These are phyloP conservation scores for Cordilura impudica DNA, from an alignment of 2,888 invertebrate species.

Conservation along the genomic window DNA sequence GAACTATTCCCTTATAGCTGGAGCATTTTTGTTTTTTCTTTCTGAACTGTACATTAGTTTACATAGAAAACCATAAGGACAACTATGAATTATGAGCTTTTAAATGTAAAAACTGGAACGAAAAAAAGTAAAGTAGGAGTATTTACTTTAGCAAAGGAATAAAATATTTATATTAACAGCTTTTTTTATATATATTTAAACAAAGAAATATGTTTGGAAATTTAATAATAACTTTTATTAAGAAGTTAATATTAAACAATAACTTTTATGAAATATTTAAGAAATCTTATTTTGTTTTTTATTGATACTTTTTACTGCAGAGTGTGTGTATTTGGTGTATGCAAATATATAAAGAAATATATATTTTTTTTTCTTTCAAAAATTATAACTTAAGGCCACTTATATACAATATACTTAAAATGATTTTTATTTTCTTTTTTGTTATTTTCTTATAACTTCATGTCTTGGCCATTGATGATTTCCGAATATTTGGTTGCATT, in stretches of 20 bases:
- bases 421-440: neutral
- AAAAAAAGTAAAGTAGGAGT: constrained; percentile 1
- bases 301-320: neutral
- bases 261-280: neutral
- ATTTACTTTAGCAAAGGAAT: neutral
- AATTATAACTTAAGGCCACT: constrained; percentile 26
- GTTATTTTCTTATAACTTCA: neutral
- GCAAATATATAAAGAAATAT: neutral
- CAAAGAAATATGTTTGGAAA: neutral
- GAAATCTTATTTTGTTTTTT: neutral
- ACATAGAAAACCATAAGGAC: constrained; percentile 45
- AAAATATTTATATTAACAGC: neutral
- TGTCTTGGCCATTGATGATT: neutral
- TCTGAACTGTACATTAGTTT: constrained; percentile 28
- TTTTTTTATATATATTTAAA: neutral
- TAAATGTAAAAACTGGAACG: constrained; percentile 27
- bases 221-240: neutral
- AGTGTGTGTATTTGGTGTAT: neutral
- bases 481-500: constrained; percentile 33
- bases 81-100: constrained; percentile 47
- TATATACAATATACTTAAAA: constrained; percentile 1
- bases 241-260: neutral
- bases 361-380: constrained; percentile 1
- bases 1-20: neutral
- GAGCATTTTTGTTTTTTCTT: neutral